Base-by-base conservation (phyloP, 2,797 vertebrate species). In the Melanitta fusca region DNA sequence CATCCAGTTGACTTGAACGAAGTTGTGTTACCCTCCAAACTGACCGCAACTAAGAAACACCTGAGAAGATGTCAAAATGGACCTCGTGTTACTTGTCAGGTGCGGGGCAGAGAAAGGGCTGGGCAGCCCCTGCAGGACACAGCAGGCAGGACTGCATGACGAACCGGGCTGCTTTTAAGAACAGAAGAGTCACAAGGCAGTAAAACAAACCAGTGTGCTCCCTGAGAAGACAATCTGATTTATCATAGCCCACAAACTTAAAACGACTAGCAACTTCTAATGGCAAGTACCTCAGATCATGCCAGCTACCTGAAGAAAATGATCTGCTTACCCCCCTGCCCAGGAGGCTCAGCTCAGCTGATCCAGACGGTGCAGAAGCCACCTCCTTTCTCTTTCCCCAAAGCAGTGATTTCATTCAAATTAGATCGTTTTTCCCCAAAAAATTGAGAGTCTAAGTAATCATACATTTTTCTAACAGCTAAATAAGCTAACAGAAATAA, bases 401-500 rank as follows among this genome's bases (percentile, higher is more conserved):
- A 45, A 90, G 70, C 36, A 88, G 62, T 84, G 80, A 88, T 16
- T 93, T 79, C 83, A 93, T 86, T 88, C 88, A 81, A 75, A 84
- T 14, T 17, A 74, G 57, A 57, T 1, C 58, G 20, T 12, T 71
- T 80, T 75, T 39, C 36, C 12, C 6, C 14, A 24, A 62, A 69
- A 73, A 12, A 4, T 0, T 32, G 15, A 64, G 45, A 58, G 6
- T n/a, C 2, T 39, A 85, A 91, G 38, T 15, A 80, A 83, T 15
- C 38, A 43, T 7, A 45, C 27, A 72, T 36, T 49, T 28, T 21
- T 54, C 79, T 58, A 39, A 88, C 2, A 8, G 82, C 68, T 89
- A 41, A 65, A 89, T 51, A 72, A 82, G 68, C 34, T 19, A 58
- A 58, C 11, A 17, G 32, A 64, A 18, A 12, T 54, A 0, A 11